A percentile compares a stretch with the other conserved stretches of the same genome.
These are phyloP conservation scores for Pseudolaguvia tuberculata DNA, from an alignment of 2,113 vertebrate species.

Conservation along the genomic window DNA sequence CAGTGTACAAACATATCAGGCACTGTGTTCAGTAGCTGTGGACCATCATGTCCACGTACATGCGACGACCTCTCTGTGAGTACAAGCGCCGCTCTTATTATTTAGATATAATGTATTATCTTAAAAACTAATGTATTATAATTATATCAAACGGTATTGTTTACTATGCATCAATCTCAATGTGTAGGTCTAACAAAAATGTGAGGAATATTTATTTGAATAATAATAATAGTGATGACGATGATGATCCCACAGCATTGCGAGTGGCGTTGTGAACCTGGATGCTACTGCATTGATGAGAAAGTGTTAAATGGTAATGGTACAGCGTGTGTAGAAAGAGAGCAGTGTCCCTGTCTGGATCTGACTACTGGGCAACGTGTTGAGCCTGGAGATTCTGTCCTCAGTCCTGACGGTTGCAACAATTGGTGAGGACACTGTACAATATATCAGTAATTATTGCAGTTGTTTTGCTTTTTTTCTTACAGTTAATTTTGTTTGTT, in stretches of 20 bases:
- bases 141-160: too few species aligned
- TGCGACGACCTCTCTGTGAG: slow-evolving; percentile 81
- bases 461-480: not conserved
- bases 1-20: slow-evolving; percentile 71
- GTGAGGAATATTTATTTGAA: not conserved
- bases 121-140: too few species aligned
- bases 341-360: slow-evolving; percentile 74
- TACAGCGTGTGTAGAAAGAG: slow-evolving; percentile 63
- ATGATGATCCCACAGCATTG: slow-evolving; percentile 68
- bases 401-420: slow-evolving; percentile 73
- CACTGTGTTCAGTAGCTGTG: slow-evolving; percentile 74
- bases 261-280: slow-evolving; percentile 76
- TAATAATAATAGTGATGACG: not conserved
- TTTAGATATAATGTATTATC: too few species aligned
- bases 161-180: not conserved
- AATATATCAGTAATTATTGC: not conserved
- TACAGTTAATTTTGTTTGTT: not conserved
- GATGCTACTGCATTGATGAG: slow-evolving; percentile 79
- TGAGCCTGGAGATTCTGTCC: slow-evolving; percentile 55
- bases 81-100: slow-evolving; percentile 14
- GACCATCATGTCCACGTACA: slow-evolving; percentile 79
- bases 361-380: slow-evolving; percentile 61
- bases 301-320: slow-evolving; percentile 70
- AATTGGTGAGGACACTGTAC: slow-evolving; percentile 72
- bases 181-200: not conserved